Percentiles rank a stretch among this genome's conserved stretches.
Evolutionary conservation across 2,888 invertebrate genomes (phyloP).

Genomic region (Drosophila picticornis): DNA sequence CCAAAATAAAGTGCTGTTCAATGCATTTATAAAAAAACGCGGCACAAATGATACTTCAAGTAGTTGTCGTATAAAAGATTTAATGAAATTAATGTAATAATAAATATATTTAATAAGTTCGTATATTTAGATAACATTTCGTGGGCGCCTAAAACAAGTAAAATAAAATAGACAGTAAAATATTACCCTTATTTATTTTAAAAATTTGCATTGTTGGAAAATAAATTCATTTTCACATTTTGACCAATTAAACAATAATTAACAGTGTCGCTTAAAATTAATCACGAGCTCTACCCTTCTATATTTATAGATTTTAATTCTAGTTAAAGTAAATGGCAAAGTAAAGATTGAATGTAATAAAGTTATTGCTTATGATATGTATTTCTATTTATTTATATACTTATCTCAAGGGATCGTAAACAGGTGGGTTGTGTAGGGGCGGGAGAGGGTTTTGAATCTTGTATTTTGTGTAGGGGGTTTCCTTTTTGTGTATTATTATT

Average conservation of each 20-base stretch:
- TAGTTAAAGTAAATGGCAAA: conserved; percentile 8
- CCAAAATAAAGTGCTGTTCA: not conserved
- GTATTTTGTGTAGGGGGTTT: not conserved
- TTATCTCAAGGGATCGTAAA: not conserved
- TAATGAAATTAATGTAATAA: not conserved
- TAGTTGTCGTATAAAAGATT: not conserved
- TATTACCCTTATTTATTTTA: not conserved
- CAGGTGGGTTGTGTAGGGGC: not conserved
- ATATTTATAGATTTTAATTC: not conserved
- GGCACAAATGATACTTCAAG: not conserved
- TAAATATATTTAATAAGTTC: not conserved
- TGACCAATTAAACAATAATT: not conserved
- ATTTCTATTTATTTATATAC: not conserved
- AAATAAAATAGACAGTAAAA: not conserved
- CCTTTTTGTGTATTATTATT: not conserved
- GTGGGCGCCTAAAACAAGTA: not conserved
- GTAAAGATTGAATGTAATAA: not conserved
- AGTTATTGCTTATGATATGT: not conserved
- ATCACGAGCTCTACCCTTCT: conserved; percentile 25
- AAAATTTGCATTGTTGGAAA: not conserved
- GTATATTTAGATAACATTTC: not conserved
- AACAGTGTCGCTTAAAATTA: conserved; percentile 13
- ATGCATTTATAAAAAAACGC: not conserved
- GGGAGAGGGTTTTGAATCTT: not conserved
- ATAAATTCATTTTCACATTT: not conserved